Conservation (phyloP, 1,140 invertebrate species). For the Hypsibius dujardini region DNA sequence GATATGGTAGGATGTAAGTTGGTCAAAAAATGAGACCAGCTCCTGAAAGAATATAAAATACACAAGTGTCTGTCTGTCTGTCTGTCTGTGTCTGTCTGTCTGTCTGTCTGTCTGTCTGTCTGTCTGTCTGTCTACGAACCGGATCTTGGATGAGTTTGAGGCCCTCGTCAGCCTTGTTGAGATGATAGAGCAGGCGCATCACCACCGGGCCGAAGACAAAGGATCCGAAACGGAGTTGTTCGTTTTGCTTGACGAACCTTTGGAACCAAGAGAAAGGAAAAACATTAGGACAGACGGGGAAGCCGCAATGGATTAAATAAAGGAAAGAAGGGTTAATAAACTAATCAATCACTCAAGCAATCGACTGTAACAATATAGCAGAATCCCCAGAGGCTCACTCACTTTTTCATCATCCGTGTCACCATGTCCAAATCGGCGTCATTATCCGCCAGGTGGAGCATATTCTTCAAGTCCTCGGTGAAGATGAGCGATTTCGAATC, state of each 20-base stretch:
- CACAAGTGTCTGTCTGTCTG: too few species aligned
- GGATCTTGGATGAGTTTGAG: constrained; percentile 34
- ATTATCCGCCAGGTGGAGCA: background rate
- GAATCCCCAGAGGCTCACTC: constrained; percentile 41
- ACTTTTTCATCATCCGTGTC: constrained; percentile 73
- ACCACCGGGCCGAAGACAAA: constrained; percentile 63
- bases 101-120: too few species aligned
- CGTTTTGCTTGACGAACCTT: constrained; percentile 53
- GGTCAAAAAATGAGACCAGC: constrained; percentile 47
- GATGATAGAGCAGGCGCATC: constrained; percentile 54
- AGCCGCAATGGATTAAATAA: too few species aligned
- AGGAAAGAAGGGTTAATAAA: too few species aligned
- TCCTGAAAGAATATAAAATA: too few species aligned
- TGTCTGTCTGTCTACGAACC: constrained; percentile 7
- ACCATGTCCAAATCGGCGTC: constrained; percentile 46
- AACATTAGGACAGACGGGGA: too few species aligned
- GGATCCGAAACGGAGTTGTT: constrained; percentile 50
- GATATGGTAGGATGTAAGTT: constrained; percentile 47
- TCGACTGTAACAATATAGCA: too few species aligned
- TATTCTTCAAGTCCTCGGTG: constrained; percentile 6
- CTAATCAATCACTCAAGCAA: too few species aligned
- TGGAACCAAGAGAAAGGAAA: constrained; percentile 24
- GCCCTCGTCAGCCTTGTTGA: constrained; percentile 50
- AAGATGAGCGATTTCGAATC: constrained; percentile 1
- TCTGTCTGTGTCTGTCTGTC: too few species aligned